These are phyloP conservation scores for Mesaphorura yosii DNA, from an alignment of 1,140 invertebrate genomes.

Conservation along the genomic window DNA sequence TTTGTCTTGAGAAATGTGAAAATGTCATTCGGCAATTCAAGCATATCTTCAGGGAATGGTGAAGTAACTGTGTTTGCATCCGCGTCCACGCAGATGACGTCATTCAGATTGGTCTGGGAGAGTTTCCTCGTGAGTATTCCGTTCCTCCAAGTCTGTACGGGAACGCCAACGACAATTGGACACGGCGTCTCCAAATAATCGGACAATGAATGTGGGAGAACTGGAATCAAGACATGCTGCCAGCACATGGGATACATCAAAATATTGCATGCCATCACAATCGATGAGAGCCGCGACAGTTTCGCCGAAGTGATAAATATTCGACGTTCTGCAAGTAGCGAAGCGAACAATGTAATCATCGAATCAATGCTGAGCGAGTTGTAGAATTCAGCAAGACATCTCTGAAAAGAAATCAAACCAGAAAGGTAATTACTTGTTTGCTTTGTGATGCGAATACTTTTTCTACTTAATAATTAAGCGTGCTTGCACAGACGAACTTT, in stretches of 20 bases:
- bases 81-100: slow-evolving; percentile 82
- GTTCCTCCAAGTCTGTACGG: slow-evolving; percentile 66
- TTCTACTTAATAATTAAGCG: neutral
- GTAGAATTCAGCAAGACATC: slow-evolving; percentile 91
- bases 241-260: slow-evolving; percentile 94
- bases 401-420: slow-evolving; percentile 49
- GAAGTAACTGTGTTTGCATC: slow-evolving; percentile 72
- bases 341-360: slow-evolving; percentile 89
- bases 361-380: slow-evolving; percentile 81
- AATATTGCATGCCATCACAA: slow-evolving; percentile 84
- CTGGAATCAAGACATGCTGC: slow-evolving; percentile 95
- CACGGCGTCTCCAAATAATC: slow-evolving; percentile 87
- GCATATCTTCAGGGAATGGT: slow-evolving; percentile 71
- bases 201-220: slow-evolving; percentile 70
- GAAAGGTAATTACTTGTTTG: neutral
- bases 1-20: slow-evolving; percentile 46
- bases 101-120: slow-evolving; percentile 50
- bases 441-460: slow-evolving; percentile 2
- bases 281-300: slow-evolving; percentile 74
- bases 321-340: slow-evolving; percentile 80
- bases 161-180: slow-evolving; percentile 90
- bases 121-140: slow-evolving; percentile 42
- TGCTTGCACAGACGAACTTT: neutral
- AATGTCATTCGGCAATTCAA: slow-evolving; percentile 53
- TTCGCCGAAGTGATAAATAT: slow-evolving; percentile 81